These are phyloP conservation scores for Neomonachus schauinslandi DNA, from an alignment of 2,113 vertebrate species.

Conservation along the genomic window DNA sequence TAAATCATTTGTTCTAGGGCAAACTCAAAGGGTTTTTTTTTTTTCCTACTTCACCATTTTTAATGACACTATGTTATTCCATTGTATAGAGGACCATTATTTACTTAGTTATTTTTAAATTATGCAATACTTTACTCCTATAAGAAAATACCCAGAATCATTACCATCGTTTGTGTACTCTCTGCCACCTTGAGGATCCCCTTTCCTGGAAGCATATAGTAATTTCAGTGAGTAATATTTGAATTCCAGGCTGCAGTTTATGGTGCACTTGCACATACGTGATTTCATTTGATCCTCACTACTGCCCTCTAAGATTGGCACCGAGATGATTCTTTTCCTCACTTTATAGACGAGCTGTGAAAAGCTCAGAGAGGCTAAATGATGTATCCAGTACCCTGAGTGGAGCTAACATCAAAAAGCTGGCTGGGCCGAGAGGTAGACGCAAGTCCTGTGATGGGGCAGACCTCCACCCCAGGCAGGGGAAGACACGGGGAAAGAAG, in stretches of 20 bases:
- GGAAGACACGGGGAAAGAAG: background rate
- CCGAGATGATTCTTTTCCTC: background rate
- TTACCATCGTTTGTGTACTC: background rate
- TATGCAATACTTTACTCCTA: background rate
- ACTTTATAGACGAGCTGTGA: background rate
- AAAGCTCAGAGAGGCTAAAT: background rate
- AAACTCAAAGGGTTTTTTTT: background rate
- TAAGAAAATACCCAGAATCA: background rate
- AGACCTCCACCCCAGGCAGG: background rate
- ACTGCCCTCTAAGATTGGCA: background rate
- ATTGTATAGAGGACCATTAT: background rate
- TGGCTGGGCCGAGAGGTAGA: background rate
- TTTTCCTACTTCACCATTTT: constrained; percentile 3
- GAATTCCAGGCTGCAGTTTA: background rate
- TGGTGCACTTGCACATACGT: background rate
- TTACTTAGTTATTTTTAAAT: constrained; percentile 47
- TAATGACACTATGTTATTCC: background rate
- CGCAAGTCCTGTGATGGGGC: background rate
- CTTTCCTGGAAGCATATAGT: background rate
- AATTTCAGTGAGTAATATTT: background rate
- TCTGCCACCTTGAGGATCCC: background rate
- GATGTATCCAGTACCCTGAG: background rate
- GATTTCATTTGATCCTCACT: background rate
- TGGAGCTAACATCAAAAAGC: background rate
- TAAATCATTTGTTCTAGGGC: background rate